A percentile compares a stretch with the other conserved stretches of the same genome.
Evolutionary conservation across 2,113 vertebrate species (phyloP).

Genomic region (Romanogobio albipinnatus): DNA sequence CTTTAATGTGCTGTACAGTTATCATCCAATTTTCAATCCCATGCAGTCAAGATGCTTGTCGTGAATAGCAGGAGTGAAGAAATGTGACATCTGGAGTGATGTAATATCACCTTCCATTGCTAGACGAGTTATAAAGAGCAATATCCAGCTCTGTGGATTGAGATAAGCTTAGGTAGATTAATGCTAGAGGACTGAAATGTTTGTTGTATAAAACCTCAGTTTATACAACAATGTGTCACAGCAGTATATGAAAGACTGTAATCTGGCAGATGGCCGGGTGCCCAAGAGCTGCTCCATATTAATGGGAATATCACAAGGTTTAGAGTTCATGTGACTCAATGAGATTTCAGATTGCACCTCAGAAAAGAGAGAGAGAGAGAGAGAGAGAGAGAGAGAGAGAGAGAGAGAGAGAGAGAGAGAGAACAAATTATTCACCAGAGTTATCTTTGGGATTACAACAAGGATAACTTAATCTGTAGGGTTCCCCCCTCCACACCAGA

Average conservation of each 20-base stretch:
- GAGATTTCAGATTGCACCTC: constrained; percentile 70
- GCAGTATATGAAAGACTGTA: constrained; percentile 63
- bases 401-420: constrained; percentile 56
- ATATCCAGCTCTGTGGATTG: constrained; percentile 76
- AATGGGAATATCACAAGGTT: constrained; percentile 62
- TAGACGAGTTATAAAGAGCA: constrained; percentile 77
- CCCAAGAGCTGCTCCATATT: constrained; percentile 62
- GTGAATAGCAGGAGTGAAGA: constrained; percentile 65
- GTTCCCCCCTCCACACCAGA: neutral
- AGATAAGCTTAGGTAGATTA: constrained; percentile 78
- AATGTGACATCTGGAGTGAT: constrained; percentile 76
- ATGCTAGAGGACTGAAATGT: constrained; percentile 74
- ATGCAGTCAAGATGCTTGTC: constrained; percentile 58
- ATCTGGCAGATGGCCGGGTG: constrained; percentile 74
- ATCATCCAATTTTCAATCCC: constrained; percentile 62
- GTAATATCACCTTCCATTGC: constrained; percentile 69
- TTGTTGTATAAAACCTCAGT: constrained; percentile 77
- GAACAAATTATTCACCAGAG: neutral
- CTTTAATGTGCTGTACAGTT: constrained; percentile 29
- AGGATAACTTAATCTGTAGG: constrained; percentile 67
- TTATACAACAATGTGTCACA: constrained; percentile 78
- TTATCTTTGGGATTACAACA: constrained; percentile 68
- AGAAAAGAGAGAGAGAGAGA: constrained; percentile 29
- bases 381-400: constrained; percentile 26
- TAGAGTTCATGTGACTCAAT: constrained; percentile 66